Percentiles rank a stretch among this genome's conserved stretches.
phyloP scores from a whole-genome alignment of 2,113 vertebrate species.

The Dasyprocta punctata region DNA sequence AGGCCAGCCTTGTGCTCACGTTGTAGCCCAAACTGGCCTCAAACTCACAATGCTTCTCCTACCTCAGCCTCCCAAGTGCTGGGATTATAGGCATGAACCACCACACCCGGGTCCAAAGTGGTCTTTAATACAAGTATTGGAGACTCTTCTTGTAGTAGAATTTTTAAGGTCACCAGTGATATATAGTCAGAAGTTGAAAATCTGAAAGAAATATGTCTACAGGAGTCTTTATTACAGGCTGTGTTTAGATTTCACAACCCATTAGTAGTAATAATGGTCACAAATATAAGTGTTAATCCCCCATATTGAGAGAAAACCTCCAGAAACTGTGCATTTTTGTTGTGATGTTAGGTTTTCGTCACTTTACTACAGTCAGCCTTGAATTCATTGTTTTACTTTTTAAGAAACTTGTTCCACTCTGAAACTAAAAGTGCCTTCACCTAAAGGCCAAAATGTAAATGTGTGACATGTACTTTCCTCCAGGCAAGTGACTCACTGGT shows the following conservation, averaged over 20 bases:
- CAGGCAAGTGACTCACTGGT: slow-evolving; percentile 47
- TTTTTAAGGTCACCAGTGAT: slow-evolving; percentile 12
- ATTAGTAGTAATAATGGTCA: background rate
- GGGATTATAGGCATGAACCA: too few species aligned
- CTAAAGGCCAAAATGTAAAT: slow-evolving; percentile 58
- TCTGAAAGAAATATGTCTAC: background rate
- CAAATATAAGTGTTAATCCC: background rate
- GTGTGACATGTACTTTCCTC: slow-evolving; percentile 2
- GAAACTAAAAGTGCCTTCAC: slow-evolving; percentile 18
- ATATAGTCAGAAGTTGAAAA: background rate
- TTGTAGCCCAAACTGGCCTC: too few species aligned
- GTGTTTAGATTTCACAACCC: background rate
- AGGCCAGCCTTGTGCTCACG: too few species aligned
- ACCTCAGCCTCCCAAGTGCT: too few species aligned
- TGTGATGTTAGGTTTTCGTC: background rate
- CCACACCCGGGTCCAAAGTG: too few species aligned
- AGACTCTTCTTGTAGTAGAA: background rate
- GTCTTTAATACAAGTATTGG: background rate
- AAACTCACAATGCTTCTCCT: too few species aligned
- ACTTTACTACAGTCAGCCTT: background rate
- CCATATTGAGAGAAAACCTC: background rate
- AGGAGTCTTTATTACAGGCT: background rate
- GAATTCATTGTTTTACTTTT: slow-evolving; percentile 33
- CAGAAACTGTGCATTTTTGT: background rate
- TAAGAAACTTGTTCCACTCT: background rate